These are phyloP conservation scores for Dendroctonus ponderosae DNA, from an alignment of 1,140 invertebrate species.

Conservation along the genomic window DNA sequence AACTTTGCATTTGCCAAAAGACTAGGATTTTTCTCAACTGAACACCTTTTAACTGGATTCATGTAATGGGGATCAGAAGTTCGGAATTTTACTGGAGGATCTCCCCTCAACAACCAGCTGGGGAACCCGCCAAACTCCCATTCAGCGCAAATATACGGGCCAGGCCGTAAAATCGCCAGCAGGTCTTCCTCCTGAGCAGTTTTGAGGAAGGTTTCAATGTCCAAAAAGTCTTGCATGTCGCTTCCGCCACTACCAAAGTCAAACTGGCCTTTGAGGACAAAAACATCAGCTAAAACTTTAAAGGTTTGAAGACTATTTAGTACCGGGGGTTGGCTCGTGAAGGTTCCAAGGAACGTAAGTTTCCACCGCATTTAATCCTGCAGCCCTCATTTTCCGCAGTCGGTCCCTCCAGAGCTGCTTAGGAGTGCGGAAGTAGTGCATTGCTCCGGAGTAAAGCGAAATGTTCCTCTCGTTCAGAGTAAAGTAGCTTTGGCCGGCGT, in stretches of 20 bases:
- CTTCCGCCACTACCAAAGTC: conserved; percentile 67
- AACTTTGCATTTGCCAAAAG: conserved; percentile 9
- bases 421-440: conserved; percentile 90
- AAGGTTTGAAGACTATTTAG: too few species aligned
- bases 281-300: neutral
- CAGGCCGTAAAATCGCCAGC: conserved; percentile 80
- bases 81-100: conserved; percentile 51
- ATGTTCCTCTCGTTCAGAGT: conserved; percentile 44
- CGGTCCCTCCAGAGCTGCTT: conserved; percentile 49
- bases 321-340: conserved; percentile 68
- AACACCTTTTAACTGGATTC: conserved; percentile 53
- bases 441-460: conserved; percentile 62
- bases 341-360: conserved; percentile 94
- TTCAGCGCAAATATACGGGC: conserved; percentile 92
- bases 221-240: conserved; percentile 64
- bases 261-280: conserved; percentile 53
- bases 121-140: conserved; percentile 57
- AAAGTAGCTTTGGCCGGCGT: conserved; percentile 39
- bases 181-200: conserved; percentile 78
- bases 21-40: neutral
- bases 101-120: conserved; percentile 34
- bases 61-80: conserved; percentile 50
- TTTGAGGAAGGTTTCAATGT: conserved; percentile 67
- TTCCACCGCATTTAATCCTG: conserved; percentile 84
- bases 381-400: conserved; percentile 45